phyloP scores from a whole-genome alignment of 2,113 vertebrate species.

The Centropus bengalensis region DNA sequence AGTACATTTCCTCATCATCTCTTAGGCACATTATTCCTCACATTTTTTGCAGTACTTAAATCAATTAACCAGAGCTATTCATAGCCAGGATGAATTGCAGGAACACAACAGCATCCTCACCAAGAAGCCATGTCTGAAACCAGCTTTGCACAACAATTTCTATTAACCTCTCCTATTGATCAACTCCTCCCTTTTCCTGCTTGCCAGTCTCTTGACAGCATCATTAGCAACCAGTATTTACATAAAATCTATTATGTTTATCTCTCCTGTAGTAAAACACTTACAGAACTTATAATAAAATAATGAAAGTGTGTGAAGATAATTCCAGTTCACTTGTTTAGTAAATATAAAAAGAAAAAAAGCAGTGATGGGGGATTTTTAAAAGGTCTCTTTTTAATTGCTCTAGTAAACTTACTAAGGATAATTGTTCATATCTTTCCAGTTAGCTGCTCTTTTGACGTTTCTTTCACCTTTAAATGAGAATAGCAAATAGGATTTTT shows the following conservation, averaged over 20 bases:
- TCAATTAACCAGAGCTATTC: neutral
- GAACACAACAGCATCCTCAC: neutral
- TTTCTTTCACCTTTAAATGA: constrained; percentile 8
- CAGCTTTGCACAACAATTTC: neutral
- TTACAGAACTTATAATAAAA: neutral
- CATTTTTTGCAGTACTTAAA: neutral
- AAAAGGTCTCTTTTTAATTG: neutral
- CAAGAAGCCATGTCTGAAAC: neutral
- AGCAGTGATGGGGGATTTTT: neutral
- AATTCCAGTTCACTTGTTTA: neutral
- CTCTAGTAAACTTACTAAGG: neutral
- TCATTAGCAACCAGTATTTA: constrained; percentile 24
- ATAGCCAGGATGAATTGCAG: neutral
- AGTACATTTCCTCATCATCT: neutral
- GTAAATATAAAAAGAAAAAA: neutral
- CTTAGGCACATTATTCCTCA: neutral
- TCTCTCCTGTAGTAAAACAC: neutral
- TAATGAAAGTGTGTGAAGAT: neutral
- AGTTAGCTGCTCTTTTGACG: neutral
- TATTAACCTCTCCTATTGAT: neutral
- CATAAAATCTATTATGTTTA: constrained; percentile 25
- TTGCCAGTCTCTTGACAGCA: neutral
- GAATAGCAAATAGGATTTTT: neutral
- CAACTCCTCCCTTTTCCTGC: constrained; percentile 6
- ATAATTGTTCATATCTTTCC: neutral